Base-by-base conservation (phyloP, 2,113 vertebrate species). In the Sylvilagus bachmani region DNA sequence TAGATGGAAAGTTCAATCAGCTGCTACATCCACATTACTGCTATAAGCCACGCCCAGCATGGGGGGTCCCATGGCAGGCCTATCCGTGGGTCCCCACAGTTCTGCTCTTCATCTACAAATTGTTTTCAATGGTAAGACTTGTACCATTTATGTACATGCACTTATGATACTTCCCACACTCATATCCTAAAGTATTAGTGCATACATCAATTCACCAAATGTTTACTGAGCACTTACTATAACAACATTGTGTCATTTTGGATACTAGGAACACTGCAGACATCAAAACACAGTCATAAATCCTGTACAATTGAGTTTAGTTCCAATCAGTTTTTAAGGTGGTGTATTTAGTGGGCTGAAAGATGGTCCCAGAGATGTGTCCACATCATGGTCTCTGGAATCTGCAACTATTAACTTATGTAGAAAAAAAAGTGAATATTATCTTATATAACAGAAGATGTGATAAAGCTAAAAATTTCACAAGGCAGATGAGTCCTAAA, bases 291-390 rank as follows among this genome's bases (percentile, higher is more conserved):
- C 7, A 67, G 27, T 27, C 5, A 33, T 2, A 55, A 71, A 84
- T 67, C 10, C 13, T 51, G 0, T 29, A 29, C 44, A 44, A 79
- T n/a, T 55, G 44, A 58, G 6, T n/a, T 51, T 62, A 73, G 25
- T 61, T 71, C 94, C 16, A 44, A 79, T 83, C 49, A 93, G 2
- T 62, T 87, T 95, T 79, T 61, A 91, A 33, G 22, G 6, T 31
- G 17, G 13, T 22, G 27, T 62, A 27, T 17, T 74, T 62, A 87
- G 25, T 24, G 12, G 16, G 10, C 10, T 93, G 10, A 88, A 90
- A 70, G 1, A 1, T 44, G 21, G 19, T 7, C 66, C 8, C 29
- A 22, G 8, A 55, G 14, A 29, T 13, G 44, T 24, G 1, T n/a
- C 5, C 1, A 74, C 10, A 38, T n/a, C 14, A 13, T 51, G 38